Evolutionary conservation across 2,797 vertebrate species (phyloP).

Genomic region (Nothura maculosa): DNA sequence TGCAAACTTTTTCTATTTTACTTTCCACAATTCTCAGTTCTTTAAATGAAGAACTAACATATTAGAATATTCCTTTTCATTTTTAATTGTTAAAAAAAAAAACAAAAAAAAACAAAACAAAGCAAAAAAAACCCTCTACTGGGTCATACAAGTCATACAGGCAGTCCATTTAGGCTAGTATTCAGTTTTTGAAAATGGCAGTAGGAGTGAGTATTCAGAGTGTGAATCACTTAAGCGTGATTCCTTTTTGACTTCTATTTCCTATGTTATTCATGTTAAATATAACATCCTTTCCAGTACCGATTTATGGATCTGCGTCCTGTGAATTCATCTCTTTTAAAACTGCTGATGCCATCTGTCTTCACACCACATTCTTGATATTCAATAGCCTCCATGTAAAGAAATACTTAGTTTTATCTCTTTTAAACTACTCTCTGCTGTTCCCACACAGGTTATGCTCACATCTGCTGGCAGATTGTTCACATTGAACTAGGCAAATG

Average conservation of each 20-base stretch:
- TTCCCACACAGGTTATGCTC: background rate
- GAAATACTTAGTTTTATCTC: background rate
- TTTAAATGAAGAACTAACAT: background rate
- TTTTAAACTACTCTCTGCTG: background rate
- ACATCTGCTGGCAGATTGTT: background rate
- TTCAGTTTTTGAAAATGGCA: background rate
- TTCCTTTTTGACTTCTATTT: background rate
- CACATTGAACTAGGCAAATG: background rate
- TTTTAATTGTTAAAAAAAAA: background rate
- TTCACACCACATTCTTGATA: background rate
- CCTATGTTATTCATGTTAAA: background rate
- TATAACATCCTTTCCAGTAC: background rate
- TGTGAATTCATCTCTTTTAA: background rate
- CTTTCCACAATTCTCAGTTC: background rate
- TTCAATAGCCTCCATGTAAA: background rate
- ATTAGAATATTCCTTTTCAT: background rate
- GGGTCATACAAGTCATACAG: background rate
- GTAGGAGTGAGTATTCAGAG: background rate
- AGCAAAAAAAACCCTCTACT: background rate
- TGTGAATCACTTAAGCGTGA: background rate
- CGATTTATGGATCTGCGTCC: background rate
- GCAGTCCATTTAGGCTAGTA: background rate
- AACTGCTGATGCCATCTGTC: background rate
- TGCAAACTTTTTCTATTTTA: background rate
- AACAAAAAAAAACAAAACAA: no score